phyloP scores from a whole-genome alignment of 2,113 vertebrate species.

The Columbina picui region DNA sequence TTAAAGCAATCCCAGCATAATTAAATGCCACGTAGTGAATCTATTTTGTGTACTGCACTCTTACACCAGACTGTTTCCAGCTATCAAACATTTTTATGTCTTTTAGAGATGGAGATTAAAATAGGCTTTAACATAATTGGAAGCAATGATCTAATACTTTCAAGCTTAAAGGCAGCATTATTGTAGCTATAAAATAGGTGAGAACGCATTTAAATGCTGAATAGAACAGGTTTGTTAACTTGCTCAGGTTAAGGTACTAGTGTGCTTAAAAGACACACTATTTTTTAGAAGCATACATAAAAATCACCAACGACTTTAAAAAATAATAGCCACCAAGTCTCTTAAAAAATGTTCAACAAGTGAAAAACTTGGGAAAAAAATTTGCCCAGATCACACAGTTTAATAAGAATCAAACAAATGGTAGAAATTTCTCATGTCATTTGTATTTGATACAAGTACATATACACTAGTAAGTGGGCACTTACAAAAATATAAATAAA shows the following conservation, averaged over 20 bases:
- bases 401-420: not conserved
- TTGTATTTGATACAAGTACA: not conserved
- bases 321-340: not conserved
- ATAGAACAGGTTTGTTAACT: not conserved
- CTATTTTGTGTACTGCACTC: slow-evolving; percentile 13
- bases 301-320: not conserved
- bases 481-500: not conserved
- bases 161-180: slow-evolving; percentile 39
- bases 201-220: not conserved
- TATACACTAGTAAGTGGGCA: not conserved
- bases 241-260: not conserved
- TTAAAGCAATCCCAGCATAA: slow-evolving; percentile 34
- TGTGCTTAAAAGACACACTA: not conserved
- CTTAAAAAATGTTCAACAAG: not conserved
- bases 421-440: not conserved
- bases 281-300: not conserved
- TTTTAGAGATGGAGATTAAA: slow-evolving; percentile 42
- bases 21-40: slow-evolving; percentile 24
- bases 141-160: slow-evolving; percentile 33
- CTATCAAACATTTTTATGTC: slow-evolving; percentile 51
- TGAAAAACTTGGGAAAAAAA: slow-evolving; percentile 5
- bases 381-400: not conserved
- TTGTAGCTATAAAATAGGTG: slow-evolving; percentile 26
- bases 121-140: slow-evolving; percentile 39
- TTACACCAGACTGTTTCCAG: slow-evolving; percentile 6